Evolutionary conservation across 2,888 invertebrate genomes (phyloP).

Genomic region (Acholoe squamosa): DNA sequence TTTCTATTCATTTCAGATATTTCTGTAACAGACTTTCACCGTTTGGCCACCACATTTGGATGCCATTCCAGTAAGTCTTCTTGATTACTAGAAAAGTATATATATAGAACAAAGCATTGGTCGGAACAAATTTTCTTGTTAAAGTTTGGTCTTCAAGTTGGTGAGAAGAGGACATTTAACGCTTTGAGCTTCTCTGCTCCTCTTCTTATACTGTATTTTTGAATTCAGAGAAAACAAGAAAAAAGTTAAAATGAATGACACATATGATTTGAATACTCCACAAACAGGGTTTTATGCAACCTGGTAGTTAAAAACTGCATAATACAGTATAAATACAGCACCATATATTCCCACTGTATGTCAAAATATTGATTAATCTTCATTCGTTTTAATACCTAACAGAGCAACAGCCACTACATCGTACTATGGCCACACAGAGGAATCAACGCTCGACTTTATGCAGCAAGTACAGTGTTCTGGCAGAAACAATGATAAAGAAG

Average conservation of each 20-base stretch:
- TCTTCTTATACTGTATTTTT: too few relatives aligned
- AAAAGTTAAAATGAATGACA: neutral
- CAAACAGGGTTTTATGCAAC: neutral
- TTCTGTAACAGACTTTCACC: neutral
- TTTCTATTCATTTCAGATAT: slow-evolving; percentile 11
- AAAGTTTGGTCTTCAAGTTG: neutral
- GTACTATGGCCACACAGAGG: slow-evolving; percentile 27
- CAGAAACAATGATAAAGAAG: neutral
- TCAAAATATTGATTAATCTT: neutral
- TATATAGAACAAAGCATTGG: too few relatives aligned
- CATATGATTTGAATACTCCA: neutral
- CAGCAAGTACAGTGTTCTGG: slow-evolving; percentile 24
- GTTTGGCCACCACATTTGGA: neutral
- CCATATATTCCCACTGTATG: neutral
- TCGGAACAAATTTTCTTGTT: neutral
- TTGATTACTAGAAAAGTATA: too few relatives aligned
- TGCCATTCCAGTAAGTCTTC: slow-evolving; percentile 36
- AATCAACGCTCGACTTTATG: neutral
- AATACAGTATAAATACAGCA: neutral
- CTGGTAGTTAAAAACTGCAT: neutral
- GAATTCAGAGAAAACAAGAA: too few relatives aligned
- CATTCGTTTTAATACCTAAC: neutral
- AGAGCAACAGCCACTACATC: slow-evolving; percentile 6
- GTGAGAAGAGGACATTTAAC: too few relatives aligned
- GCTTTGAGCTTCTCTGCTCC: too few relatives aligned